Base-by-base conservation (phyloP, 2,113 vertebrate species). In the Mirounga angustirostris region DNA sequence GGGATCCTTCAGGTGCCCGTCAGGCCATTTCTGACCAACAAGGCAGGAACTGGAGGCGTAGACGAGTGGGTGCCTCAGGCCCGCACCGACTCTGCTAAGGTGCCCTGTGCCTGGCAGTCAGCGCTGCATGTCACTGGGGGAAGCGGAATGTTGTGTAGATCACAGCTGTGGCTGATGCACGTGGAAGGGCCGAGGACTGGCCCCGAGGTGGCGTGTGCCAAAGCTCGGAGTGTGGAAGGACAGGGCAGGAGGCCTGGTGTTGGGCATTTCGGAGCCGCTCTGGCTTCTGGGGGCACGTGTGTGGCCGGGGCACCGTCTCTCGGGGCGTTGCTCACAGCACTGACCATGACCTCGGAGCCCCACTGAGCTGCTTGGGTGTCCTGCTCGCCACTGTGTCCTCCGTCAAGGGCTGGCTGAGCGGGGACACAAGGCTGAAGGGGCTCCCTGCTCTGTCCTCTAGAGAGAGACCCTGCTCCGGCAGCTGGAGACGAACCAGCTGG, bases 401-500 rank as follows among this genome's bases (percentile, higher is more conserved):
- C 21, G 1, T 26, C 22, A 1, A 36, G 24, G 7, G 67, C 67
- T 10, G 3, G 54, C 52, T 7, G 0, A 7, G 33, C 4, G 8
- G 74, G 52, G 11, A 5, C 10, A 0, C 30, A 8, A 15, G 76
- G 33, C 30, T 4, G 18, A 21, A 21, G 30, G 46, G 81, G 21
- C 19, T 7, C 4, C 4, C 2, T 5, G 40, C 46, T 94, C 28
- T 10, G 71, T 83, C 88, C 97, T 50, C 43, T 98, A 99, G 99
- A 99, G 99, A 92, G 99, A 99, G 98, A 99, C 99, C 0, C 98
- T 99, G 81, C 98, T 99, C 94, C 99, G 99, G 95, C 99, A 99
- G 99, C 99, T 99, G 98, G 99, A 99, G 99, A 99, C 99, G 1
- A 99, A 99, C 98, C 99, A 99, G 98, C 98, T 99, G 93, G 99